These are phyloP conservation scores for Aphis gossypii DNA, from an alignment of 1,140 invertebrate genomes.

Conservation along the genomic window DNA sequence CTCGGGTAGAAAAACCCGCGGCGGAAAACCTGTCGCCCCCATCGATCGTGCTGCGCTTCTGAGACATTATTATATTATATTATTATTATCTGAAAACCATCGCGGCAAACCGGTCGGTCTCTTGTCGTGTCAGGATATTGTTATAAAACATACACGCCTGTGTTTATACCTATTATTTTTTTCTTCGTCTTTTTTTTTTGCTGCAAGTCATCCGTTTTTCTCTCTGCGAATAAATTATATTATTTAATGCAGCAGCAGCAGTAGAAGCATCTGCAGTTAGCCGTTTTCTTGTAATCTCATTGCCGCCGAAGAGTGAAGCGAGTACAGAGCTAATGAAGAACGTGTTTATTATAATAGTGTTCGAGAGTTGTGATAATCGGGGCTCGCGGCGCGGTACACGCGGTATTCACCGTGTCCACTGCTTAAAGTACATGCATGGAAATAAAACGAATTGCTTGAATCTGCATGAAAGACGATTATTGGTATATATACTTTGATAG, in stretches of 20 bases:
- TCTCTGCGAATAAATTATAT: slow-evolving; percentile 17
- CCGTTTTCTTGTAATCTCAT: not conserved
- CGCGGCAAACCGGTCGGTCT: slow-evolving; percentile 5
- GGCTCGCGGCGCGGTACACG: too few relatives aligned
- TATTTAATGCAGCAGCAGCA: not conserved
- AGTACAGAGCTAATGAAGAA: not conserved
- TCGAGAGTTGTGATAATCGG: not conserved
- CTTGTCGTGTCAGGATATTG: not conserved
- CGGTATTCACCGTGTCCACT: not conserved
- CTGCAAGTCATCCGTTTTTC: not conserved
- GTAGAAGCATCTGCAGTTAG: not conserved
- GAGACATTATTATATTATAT: not conserved
- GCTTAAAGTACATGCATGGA: not conserved
- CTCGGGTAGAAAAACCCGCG: not conserved
- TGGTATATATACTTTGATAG: not conserved
- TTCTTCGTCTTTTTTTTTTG: not conserved
- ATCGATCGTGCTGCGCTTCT: not conserved
- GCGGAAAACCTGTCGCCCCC: not conserved
- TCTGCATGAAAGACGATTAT: not conserved
- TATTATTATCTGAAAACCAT: not conserved
- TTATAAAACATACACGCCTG: not conserved
- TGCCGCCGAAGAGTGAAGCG: not conserved
- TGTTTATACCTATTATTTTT: not conserved
- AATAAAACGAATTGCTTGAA: not conserved
- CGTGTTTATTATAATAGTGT: not conserved